Percentiles rank a stretch among this genome's conserved stretches.
Evolutionary conservation across 2,113 vertebrate species (phyloP).

Genomic region (Calypte anna): DNA sequence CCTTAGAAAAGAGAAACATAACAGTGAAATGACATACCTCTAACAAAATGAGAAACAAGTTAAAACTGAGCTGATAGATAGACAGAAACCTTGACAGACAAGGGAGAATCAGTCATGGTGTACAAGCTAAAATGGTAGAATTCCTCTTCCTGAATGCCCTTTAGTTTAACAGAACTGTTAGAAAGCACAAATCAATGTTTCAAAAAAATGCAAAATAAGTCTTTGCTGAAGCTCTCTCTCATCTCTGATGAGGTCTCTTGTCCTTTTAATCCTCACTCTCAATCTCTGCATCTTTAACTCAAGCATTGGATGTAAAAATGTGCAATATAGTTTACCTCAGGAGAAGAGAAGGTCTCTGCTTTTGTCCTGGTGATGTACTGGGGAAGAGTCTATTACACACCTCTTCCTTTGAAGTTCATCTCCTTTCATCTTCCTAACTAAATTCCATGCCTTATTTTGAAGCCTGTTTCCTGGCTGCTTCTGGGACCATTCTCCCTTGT

Average conservation of each 20-base stretch:
- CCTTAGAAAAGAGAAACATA: not conserved
- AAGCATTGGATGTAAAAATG: not conserved
- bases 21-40: not conserved
- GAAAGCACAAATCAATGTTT: not conserved
- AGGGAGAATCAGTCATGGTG: not conserved
- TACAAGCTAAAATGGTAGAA: not conserved
- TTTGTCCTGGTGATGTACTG: not conserved
- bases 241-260: not conserved
- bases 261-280: not conserved
- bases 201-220: not conserved
- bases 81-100: not conserved
- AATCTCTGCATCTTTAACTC: not conserved
- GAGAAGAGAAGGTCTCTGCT: not conserved
- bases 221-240: not conserved
- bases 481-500: not conserved
- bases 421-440: not conserved
- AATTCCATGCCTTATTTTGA: not conserved
- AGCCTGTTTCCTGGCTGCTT: not conserved
- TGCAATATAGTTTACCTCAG: not conserved
- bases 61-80: not conserved
- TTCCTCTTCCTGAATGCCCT: not conserved
- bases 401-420: not conserved
- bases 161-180: not conserved
- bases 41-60: not conserved
- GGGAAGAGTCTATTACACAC: not conserved